Conservation (phyloP, 2,888 invertebrate species). For the Calliopum simillimum region DNA sequence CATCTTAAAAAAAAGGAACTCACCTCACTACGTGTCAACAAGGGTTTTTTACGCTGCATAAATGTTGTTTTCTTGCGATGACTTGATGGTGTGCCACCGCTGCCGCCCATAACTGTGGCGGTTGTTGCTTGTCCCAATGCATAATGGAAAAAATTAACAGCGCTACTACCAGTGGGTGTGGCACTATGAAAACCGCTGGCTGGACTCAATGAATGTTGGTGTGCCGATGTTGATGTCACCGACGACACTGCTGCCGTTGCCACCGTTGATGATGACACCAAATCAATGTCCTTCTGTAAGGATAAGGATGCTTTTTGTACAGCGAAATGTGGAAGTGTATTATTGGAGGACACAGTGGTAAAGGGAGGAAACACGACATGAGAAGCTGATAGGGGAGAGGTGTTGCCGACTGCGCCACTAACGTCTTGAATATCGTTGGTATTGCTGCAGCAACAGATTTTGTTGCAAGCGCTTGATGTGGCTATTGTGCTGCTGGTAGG, state of each 20-base stretch:
- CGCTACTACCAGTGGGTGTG: conserved; percentile 36
- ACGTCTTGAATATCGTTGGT: conserved; percentile 34
- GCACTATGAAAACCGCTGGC: conserved; percentile 29
- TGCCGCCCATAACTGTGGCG: conserved; percentile 22
- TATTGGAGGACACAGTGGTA: conserved; percentile 39
- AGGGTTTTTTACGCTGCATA: conserved; percentile 65
- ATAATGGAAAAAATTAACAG: conserved; percentile 17
- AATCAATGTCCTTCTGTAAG: conserved; percentile 37
- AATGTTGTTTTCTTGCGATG: conserved; percentile 61
- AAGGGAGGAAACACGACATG: conserved; percentile 38
- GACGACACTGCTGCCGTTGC: conserved; percentile 44
- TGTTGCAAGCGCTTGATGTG: conserved; percentile 45
- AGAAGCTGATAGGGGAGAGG: background rate
- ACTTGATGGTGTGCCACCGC: conserved; percentile 53
- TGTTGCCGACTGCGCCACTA: conserved; percentile 36
- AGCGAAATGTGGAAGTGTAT: conserved; percentile 38
- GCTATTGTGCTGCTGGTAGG: conserved; percentile 35
- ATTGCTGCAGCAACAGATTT: conserved; percentile 48
- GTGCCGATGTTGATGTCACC: too few relatives aligned
- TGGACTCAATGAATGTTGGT: conserved; percentile 31
- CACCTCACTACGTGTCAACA: conserved; percentile 67
- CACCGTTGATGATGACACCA: conserved; percentile 36
- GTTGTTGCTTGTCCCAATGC: conserved; percentile 27
- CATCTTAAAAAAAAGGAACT: conserved; percentile 57
- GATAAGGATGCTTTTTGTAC: conserved; percentile 13